Evolutionary conservation across 2,888 invertebrate genomes (phyloP).

Genomic region (Phania funesta): DNA sequence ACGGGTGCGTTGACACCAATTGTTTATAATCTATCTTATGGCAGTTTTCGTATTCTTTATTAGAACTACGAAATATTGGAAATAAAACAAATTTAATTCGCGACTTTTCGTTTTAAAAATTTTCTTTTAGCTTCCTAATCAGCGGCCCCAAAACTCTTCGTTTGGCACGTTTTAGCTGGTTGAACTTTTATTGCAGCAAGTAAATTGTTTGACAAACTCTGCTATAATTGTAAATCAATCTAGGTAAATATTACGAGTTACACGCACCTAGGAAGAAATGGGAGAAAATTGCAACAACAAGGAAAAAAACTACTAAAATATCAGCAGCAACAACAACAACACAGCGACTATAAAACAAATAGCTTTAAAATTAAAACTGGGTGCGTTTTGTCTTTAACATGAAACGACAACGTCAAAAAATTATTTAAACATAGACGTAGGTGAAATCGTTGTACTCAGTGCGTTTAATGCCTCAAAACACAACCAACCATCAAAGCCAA

Average conservation of each 20-base stretch:
- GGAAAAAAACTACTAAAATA: neutral
- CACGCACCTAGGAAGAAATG: constrained; percentile 56
- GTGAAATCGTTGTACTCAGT: constrained; percentile 61
- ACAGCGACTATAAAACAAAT: neutral
- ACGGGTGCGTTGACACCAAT: too few relatives aligned
- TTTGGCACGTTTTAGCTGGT: too few relatives aligned
- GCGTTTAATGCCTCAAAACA: constrained; percentile 42
- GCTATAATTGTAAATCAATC: constrained; percentile 46
- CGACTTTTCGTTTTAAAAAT: too few relatives aligned
- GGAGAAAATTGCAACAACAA: constrained; percentile 49
- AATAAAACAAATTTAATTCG: too few relatives aligned
- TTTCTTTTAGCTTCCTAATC: too few relatives aligned
- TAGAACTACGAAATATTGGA: too few relatives aligned
- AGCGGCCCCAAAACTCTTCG: too few relatives aligned
- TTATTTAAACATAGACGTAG: constrained; percentile 57
- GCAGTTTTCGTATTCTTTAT: too few relatives aligned
- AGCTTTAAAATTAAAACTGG: constrained; percentile 57
- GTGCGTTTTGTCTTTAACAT: constrained; percentile 59
- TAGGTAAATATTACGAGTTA: constrained; percentile 39
- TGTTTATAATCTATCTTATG: too few relatives aligned
- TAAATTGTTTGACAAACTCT: constrained; percentile 49
- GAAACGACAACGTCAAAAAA: constrained; percentile 53
- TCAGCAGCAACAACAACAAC: neutral
- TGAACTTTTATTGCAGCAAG: neutral
- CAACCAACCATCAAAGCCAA: neutral